Percentiles rank a stretch among this genome's conserved stretches.
These are phyloP conservation scores for Saturnia japonica DNA, from an alignment of 2,888 invertebrate species.

Conservation along the genomic window DNA sequence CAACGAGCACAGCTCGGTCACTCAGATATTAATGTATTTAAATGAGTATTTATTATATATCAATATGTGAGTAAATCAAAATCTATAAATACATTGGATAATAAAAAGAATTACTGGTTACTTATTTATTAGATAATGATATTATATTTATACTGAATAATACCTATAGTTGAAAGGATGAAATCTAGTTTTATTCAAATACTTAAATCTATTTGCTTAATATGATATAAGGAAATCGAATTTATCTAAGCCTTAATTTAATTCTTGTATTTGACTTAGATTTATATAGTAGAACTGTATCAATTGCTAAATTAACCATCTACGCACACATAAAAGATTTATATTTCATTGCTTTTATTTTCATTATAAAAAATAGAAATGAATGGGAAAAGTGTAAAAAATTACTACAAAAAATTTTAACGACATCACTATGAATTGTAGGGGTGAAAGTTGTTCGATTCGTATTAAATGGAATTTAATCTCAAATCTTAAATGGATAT, in stretches of 20 bases:
- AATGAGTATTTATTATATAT: not conserved
- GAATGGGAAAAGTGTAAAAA: too few relatives aligned
- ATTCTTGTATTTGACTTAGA: not conserved
- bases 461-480: too few relatives aligned
- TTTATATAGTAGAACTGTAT: not conserved
- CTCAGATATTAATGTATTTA: not conserved
- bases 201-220: not conserved
- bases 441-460: too few relatives aligned
- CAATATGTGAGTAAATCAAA: not conserved
- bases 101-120: not conserved
- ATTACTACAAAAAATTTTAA: too few relatives aligned
- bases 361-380: too few relatives aligned
- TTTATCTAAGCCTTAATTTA: conserved; percentile 1
- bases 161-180: not conserved
- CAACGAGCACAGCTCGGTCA: too few relatives aligned
- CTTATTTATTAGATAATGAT: not conserved
- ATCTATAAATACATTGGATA: not conserved
- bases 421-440: too few relatives aligned
- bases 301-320: not conserved
- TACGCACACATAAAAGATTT: not conserved
- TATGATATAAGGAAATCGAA: not conserved
- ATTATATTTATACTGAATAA: not conserved
- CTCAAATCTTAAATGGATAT: not conserved
- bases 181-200: not conserved
- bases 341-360: too few relatives aligned